Evolutionary conservation across 1,140 invertebrate species (phyloP), one percentile per base, ranked within the genome.

Genomic region (Achroia grisella): DNA sequence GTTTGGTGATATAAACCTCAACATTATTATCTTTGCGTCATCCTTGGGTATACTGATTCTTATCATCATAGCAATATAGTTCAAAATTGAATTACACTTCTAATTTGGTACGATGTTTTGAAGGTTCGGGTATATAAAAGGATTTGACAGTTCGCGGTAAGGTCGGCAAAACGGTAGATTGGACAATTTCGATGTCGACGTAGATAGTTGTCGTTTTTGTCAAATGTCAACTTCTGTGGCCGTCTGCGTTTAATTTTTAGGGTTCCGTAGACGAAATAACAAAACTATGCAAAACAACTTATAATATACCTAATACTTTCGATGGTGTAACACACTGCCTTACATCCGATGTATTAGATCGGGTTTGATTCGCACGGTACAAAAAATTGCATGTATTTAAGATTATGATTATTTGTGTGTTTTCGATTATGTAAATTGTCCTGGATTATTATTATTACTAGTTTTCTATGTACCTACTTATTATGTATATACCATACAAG

Each of bases 201-300:
- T 33, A 56, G 78, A 83, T 83, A 77, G 65, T 61, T 37, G 68
- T 67, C 68, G 68, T 80, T 82, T 83, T 82, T 82, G 78, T 82
- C 78, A 82, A 82, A 78, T 80, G 76, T 82, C 78, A 82, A 82
- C 78, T 77, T 77, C 72, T 80, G 76, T 78, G 72, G 73, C 68
- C 71, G 66, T 66, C 52, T 56, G 51, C 56, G 56, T 56, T 62
- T 53, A 56, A 32, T 43, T 35, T 68, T 39, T 61, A 45, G 64
- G 62, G 64, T 45, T 62, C 52, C 39, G 37, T 23, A 45, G 46
- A 43, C 35, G 43, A 44, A 44, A 43, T 43, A 34, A 23, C 17
- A 23, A 23, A 23, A 23, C 2, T 23, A 23, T 23, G 6, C 17
- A 23, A 6, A 23, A 2, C 17, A 3, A 23, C 17, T n/a, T n/a